Base-by-base conservation (phyloP, 1,140 invertebrate genomes). In the Venustaconcha ellipsiformis region DNA sequence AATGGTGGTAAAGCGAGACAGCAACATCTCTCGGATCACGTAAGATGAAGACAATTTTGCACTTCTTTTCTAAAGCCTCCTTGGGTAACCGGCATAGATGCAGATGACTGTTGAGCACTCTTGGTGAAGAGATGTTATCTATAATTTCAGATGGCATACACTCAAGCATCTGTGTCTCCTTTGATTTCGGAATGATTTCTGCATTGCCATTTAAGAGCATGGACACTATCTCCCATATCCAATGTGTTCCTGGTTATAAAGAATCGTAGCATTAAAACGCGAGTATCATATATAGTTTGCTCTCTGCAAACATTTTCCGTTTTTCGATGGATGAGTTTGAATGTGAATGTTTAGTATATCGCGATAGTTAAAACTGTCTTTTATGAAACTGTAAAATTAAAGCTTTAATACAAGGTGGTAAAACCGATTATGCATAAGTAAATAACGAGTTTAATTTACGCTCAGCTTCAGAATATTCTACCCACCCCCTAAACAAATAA, bases 21-120 rank as follows among this genome's bases (percentile, higher is more conserved):
- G 72, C 72, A 1, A 78, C 67, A 67, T 84, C 83, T 68, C 81
- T 83, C 2, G 80, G 76, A 67, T 84, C 78, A 3, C 83, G 70
- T 6, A 70, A 63, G 12, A 81, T 37, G 66, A 74, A 72, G 20
- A 84, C 59, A 37, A 81, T 64, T 37, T 80, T 80, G 11, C 17
- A 59, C 55, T 78, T 76, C 67, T 78, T 80, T 26, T 78, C 67
- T 6, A 72, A 23, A 17, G 76, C 23, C 0, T 80, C 57, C 8
- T 58, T 57, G 1, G 76, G 76, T 14, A 82, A 55, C 57, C 37
- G 23, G 17, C 59, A 5, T 26, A 65, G 67, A 11, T 57, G 66
- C 0, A 82, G 59, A 63, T 84, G 82, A 14, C 66, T 82, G 64
- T 82, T 80, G 5, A 84, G 67, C 4, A 81, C 68, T 17, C 82